Base-by-base conservation (phyloP, 2,113 vertebrate species). In the Ailuropoda melanoleuca region DNA sequence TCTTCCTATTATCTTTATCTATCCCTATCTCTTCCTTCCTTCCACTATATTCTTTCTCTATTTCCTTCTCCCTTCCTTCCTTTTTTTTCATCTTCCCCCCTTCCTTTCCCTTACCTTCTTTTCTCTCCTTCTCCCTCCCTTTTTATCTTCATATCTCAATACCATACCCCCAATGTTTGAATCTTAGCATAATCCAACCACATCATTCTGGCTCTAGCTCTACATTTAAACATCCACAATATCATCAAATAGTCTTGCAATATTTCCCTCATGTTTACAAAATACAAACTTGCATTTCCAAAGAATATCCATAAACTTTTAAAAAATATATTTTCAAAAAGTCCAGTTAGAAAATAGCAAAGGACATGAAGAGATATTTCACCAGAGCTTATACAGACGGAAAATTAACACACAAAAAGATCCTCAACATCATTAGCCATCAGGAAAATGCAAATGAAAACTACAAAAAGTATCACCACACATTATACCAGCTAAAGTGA, bases 401-500 rank as follows among this genome's bases (percentile, higher is more conserved):
- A 39, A 89, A 92, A 70, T 55, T 74, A 96, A 85, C 29, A 85
- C 23, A 53, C 8, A 23, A 53, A 60, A 90, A 81, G 18, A 86
- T 89, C 19, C n/a, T 82, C 48, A 70, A 18, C 15, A 64, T 83
- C 50, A 90, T 43, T 64, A 87, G 43, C 46, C 43, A 87, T 39
- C 17, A 87, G 37, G 43, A 87, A 97, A 95, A 93, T n/a, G 8
- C 31, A 95, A 95, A 82, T 46, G 17, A 95, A 97, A 82, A 53
- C 14, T 8, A 46, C 81, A 90, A 21, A n/a, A 93, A 46, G n/a
- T 87, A 82, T 60, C 10, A 60, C 17, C 37, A 66, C 48, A 17
- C 9, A 86, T 56, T 74, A 58, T 19, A 78, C 72, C 21, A 94
- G 68, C 37, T 92, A 77, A 93, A 87, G 23, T 74, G 4, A 83